phyloP scores from a whole-genome alignment of 2,113 vertebrate genomes.

The Cariama cristata region DNA sequence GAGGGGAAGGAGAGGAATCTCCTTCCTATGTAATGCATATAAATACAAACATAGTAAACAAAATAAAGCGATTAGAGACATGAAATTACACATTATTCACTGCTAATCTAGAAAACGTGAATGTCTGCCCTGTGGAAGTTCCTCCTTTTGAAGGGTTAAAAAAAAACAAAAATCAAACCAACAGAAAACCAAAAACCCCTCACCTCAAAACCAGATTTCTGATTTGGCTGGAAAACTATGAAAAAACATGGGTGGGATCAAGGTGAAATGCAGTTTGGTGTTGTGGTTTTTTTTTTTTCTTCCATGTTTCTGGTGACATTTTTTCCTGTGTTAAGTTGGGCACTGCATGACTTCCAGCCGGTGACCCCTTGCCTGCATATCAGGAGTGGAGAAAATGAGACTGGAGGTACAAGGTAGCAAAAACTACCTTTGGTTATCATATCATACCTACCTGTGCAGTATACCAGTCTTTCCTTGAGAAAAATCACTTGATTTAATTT shows the following conservation, averaged over 20 bases:
- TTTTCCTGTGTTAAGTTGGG: neutral
- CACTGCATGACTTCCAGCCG: neutral
- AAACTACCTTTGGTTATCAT: neutral
- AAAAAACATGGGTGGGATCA: neutral
- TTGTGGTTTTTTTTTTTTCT: accelerated
- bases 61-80: neutral
- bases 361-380: neutral
- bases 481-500: neutral
- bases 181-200: neutral
- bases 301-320: neutral
- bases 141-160: neutral
- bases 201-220: neutral
- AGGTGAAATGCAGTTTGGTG: neutral
- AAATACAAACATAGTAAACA: neutral
- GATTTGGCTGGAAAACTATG: neutral
- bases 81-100: neutral
- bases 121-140: neutral
- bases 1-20: neutral
- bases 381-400: neutral
- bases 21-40: neutral
- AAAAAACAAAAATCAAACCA: too few species aligned
- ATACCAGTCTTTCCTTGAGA: neutral
- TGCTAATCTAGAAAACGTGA: neutral
- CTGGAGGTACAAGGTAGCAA: neutral
- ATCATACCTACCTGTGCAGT: neutral